Percentiles rank a stretch among this genome's conserved stretches.
Conservation (phyloP, 1,140 invertebrate genomes). For the Cyrtorhinus lividipennis region DNA sequence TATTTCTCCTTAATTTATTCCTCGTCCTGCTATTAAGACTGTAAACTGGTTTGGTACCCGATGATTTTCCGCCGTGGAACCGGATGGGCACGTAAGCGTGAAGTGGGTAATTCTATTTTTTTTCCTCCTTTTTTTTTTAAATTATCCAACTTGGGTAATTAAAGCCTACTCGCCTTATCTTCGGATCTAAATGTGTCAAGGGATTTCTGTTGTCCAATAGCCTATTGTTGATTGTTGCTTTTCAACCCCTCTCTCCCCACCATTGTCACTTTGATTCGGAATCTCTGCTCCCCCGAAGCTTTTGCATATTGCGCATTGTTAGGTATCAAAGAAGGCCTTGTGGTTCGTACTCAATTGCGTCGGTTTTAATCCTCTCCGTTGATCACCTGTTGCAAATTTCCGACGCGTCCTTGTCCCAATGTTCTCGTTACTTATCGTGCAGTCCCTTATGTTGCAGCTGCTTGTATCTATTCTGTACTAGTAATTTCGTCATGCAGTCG, state of each 20-base stretch:
- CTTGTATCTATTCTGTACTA: neutral
- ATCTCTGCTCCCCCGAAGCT: neutral
- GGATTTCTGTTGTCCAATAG: neutral
- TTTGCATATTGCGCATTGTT: neutral
- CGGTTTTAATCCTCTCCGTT: no score
- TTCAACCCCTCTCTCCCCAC: neutral
- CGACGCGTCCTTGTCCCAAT: neutral
- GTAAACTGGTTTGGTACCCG: neutral
- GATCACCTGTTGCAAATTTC: neutral
- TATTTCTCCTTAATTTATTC: neutral
- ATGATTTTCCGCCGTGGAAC: neutral
- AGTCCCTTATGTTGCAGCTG: no score
- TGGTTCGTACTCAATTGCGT: neutral
- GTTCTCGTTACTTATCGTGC: no score
- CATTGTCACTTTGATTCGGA: neutral
- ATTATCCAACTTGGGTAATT: neutral
- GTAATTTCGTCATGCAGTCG: no score
- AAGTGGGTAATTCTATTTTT: slow-evolving; percentile 1
- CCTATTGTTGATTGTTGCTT: neutral
- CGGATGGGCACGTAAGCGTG: neutral
- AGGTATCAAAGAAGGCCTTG: neutral
- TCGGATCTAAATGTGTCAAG: slow-evolving; percentile 5
- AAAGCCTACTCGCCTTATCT: neutral
- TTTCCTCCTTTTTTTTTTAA: no score
- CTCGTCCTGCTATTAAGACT: neutral